phyloP scores from a whole-genome alignment of 2,113 vertebrate species.

The Porphyrio hochstetteri region DNA sequence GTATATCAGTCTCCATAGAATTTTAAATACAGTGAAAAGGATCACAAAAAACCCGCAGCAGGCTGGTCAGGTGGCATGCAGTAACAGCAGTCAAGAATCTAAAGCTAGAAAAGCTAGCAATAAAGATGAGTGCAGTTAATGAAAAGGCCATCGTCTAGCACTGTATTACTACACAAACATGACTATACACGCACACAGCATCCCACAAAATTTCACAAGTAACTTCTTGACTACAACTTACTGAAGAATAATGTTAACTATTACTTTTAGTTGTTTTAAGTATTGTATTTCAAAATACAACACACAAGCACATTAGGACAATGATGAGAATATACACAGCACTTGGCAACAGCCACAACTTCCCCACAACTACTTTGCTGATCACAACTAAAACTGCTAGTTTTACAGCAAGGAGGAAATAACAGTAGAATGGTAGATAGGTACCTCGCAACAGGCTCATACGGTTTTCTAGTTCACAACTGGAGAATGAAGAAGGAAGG shows the following conservation, averaged over 20 bases:
- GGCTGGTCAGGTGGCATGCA: not conserved
- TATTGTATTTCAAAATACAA: not conserved
- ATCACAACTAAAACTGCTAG: not conserved
- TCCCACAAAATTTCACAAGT: not conserved
- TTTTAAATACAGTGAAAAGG: not conserved
- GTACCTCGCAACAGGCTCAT: not conserved
- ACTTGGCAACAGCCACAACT: not conserved
- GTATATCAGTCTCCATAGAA: not conserved
- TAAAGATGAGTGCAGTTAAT: not conserved
- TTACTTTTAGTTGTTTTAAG: not conserved
- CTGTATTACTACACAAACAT: not conserved
- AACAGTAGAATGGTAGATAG: not conserved
- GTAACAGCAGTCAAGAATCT: not conserved
- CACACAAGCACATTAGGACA: not conserved
- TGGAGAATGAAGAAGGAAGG: not conserved
- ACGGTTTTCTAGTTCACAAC: not conserved
- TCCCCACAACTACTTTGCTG: not conserved
- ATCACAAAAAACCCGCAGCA: not conserved
- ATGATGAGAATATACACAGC: not conserved
- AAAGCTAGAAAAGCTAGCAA: not conserved
- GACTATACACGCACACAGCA: not conserved
- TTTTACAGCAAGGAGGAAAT: not conserved
- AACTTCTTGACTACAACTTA: not conserved
- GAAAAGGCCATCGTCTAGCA: not conserved
- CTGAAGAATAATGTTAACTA: not conserved